Conservation (phyloP, 1,140 invertebrate genomes). For the Heliconius hewitsoni region DNA sequence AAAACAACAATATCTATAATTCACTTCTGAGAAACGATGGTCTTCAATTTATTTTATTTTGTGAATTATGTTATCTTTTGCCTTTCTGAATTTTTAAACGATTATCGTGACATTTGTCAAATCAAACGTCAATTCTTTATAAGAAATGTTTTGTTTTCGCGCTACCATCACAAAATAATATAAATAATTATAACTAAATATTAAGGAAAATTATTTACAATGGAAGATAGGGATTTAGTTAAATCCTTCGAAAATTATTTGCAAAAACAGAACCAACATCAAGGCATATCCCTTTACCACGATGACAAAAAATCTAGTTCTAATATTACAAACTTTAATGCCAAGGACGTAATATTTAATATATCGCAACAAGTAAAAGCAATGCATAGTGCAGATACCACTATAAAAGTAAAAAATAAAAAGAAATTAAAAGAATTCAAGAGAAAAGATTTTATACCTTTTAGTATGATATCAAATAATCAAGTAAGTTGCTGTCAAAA, state of each 20-base stretch:
- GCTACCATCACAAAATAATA: background rate
- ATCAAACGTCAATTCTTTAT: constrained; percentile 10
- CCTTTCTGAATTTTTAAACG: no score
- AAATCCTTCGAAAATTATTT: constrained; percentile 22
- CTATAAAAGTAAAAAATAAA: constrained; percentile 22
- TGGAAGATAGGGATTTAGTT: constrained; percentile 15
- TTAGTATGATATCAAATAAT: constrained; percentile 43
- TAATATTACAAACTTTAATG: constrained; percentile 8
- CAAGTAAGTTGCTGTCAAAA: constrained; percentile 26
- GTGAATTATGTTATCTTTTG: no score
- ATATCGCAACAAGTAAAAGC: constrained; percentile 53
- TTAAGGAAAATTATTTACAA: background rate
- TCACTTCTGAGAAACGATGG: no score
- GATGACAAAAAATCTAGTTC: constrained; percentile 3
- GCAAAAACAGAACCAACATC: constrained; percentile 16
- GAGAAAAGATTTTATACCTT: constrained; percentile 42
- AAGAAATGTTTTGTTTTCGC: constrained; percentile 7
- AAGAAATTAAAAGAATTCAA: constrained; percentile 31
- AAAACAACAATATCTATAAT: no score
- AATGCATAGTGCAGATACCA: constrained; percentile 54
- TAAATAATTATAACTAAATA: background rate
- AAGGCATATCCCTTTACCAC: constrained; percentile 12
- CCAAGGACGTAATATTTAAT: constrained; percentile 47
- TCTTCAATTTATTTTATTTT: no score
- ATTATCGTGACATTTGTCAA: background rate